Evolutionary conservation across 2,797 vertebrate genomes (phyloP).

Genomic region (Lutjanus argentimaculatus): DNA sequence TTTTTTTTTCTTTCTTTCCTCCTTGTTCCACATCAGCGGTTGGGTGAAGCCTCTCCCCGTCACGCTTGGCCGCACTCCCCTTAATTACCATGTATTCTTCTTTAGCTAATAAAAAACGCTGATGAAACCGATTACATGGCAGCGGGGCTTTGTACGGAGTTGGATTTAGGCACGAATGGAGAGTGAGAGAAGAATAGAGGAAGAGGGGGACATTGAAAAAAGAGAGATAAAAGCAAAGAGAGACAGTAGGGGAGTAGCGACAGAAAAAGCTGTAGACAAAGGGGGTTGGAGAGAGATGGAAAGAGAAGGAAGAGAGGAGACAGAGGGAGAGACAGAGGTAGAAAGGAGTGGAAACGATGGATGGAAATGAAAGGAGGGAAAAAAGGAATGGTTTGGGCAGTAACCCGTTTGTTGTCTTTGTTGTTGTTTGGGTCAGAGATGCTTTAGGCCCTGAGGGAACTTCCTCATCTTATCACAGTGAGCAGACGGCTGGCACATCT

Average conservation of each 20-base stretch:
- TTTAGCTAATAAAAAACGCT: slow-evolving; percentile 88
- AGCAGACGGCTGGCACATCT: slow-evolving; percentile 85
- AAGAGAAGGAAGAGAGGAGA: slow-evolving; percentile 43
- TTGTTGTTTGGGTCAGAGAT: slow-evolving; percentile 84
- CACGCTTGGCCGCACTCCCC: slow-evolving; percentile 80
- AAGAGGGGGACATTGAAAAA: slow-evolving; percentile 48
- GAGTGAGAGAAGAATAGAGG: slow-evolving; percentile 57
- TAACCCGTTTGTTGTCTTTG: slow-evolving; percentile 84
- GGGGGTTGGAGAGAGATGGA: slow-evolving; percentile 34
- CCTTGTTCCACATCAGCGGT: slow-evolving; percentile 80
- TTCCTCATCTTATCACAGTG: slow-evolving; percentile 86
- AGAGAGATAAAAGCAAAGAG: slow-evolving; percentile 31
- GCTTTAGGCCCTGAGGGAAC: slow-evolving; percentile 81
- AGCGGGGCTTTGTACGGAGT: slow-evolving; percentile 70
- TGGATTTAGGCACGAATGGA: slow-evolving; percentile 69
- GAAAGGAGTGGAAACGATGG: slow-evolving; percentile 54
- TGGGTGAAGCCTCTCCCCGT: slow-evolving; percentile 80
- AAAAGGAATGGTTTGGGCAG: slow-evolving; percentile 70
- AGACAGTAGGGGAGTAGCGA: slow-evolving; percentile 18
- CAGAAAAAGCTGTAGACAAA: slow-evolving; percentile 53
- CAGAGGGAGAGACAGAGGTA: slow-evolving; percentile 11
- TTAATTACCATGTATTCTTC: slow-evolving; percentile 90
- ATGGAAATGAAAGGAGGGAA: slow-evolving; percentile 47
- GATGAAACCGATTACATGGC: slow-evolving; percentile 88
- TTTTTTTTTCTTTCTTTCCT: slow-evolving; percentile 71